Evolutionary conservation across 2,113 vertebrate species (phyloP).

Genomic region (Lathamus discolor): DNA sequence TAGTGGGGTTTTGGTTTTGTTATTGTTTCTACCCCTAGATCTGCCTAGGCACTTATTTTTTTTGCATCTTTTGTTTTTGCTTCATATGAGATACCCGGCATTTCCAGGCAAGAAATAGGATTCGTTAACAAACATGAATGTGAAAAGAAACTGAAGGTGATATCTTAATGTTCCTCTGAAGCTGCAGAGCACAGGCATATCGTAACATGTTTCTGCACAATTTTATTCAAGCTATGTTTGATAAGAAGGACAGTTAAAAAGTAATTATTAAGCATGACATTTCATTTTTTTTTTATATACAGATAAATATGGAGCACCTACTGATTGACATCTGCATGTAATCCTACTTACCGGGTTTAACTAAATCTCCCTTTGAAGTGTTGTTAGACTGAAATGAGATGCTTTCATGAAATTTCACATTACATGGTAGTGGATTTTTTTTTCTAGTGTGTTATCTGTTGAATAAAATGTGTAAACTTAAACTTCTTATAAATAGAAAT

Average conservation of each 20-base stretch:
- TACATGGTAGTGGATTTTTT: neutral
- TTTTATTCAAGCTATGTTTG: neutral
- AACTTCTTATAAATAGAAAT: conserved; percentile 16
- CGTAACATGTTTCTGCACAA: neutral
- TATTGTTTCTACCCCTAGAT: neutral
- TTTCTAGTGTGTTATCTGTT: neutral
- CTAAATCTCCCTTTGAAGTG: conserved; percentile 39
- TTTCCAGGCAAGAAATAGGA: neutral
- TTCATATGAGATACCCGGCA: neutral
- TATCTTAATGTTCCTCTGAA: neutral
- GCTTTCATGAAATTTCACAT: conserved; percentile 33
- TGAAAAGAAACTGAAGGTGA: neutral
- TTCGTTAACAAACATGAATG: neutral
- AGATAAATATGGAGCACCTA: conserved; percentile 2
- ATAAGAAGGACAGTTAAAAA: conserved; percentile 1
- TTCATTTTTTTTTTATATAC: neutral
- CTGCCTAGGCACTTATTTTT: neutral
- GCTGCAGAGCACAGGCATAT: neutral
- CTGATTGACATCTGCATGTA: conserved; percentile 45
- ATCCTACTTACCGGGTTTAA: conserved; percentile 48
- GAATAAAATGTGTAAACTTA: neutral
- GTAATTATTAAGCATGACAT: conserved; percentile 17
- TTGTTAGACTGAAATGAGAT: neutral
- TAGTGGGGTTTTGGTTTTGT: neutral
- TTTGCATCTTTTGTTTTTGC: neutral